Conservation (phyloP, 2,797 vertebrate genomes). For the Sebastes minor region DNA sequence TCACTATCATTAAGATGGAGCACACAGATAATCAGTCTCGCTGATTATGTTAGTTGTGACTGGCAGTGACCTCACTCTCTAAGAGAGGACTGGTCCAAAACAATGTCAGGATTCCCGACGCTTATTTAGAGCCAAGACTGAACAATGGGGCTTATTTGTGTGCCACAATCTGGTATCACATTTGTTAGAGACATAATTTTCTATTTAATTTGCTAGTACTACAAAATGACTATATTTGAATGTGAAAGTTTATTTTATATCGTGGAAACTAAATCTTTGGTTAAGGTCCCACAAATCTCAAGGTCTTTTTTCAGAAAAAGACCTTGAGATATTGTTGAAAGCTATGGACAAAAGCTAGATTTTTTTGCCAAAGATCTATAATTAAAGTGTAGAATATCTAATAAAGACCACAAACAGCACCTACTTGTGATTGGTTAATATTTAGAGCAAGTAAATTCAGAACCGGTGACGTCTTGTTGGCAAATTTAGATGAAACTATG, state of each 20-base stretch:
- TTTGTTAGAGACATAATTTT: background rate
- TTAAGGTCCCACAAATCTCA: background rate
- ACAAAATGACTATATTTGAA: background rate
- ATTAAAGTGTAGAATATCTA: background rate
- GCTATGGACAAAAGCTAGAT: background rate
- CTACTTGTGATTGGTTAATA: background rate
- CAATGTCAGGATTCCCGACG: slow-evolving; percentile 1
- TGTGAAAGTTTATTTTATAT: background rate
- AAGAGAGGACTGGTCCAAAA: slow-evolving; percentile 26
- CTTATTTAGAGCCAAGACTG: background rate
- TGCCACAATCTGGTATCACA: background rate
- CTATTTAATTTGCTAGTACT: background rate
- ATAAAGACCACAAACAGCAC: background rate
- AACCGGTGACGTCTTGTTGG: background rate
- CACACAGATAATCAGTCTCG: slow-evolving; percentile 47
- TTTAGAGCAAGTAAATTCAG: background rate
- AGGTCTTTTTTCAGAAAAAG: background rate
- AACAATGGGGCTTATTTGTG: background rate
- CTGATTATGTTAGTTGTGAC: slow-evolving; percentile 61
- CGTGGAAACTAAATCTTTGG: background rate
- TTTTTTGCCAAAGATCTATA: background rate
- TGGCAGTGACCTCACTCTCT: slow-evolving; percentile 45
- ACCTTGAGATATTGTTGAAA: background rate
- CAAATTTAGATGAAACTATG: background rate
- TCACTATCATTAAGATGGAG: slow-evolving; percentile 57